phyloP scores from a whole-genome alignment of 1,140 invertebrate genomes.

The Drosophila nikananu region DNA sequence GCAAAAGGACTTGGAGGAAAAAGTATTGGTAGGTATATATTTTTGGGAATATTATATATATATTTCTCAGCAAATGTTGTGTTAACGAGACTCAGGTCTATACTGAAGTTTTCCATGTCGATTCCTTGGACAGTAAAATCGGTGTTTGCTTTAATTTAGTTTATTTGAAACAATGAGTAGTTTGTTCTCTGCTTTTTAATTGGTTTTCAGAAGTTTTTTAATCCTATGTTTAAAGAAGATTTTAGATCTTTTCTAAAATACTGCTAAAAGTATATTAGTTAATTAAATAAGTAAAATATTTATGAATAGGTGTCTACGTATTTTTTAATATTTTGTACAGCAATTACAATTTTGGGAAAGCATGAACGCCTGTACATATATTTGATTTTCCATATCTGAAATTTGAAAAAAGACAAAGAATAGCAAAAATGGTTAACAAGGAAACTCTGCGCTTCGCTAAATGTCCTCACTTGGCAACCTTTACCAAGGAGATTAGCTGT shows the following conservation, averaged over 20 bases:
- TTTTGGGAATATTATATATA: background rate
- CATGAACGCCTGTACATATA: too few species aligned
- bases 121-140: background rate
- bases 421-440: background rate
- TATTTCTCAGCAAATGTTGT: background rate
- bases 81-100: background rate
- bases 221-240: background rate
- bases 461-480: background rate
- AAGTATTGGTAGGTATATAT: constrained; percentile 1
- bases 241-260: background rate
- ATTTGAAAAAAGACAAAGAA: background rate
- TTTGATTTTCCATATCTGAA: background rate
- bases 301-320: too few species aligned
- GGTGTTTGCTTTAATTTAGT: background rate
- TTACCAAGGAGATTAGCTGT: constrained; percentile 19
- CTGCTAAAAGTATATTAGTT: too few species aligned
- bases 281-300: background rate
- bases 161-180: background rate
- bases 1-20: background rate
- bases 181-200: background rate
- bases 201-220: background rate
- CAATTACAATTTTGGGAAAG: background rate
- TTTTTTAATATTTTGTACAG: too few species aligned
- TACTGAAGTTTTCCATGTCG: background rate
- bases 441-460: too few species aligned